phyloP scores from a whole-genome alignment of 2,113 vertebrate species.

The Aegypius monachus region DNA sequence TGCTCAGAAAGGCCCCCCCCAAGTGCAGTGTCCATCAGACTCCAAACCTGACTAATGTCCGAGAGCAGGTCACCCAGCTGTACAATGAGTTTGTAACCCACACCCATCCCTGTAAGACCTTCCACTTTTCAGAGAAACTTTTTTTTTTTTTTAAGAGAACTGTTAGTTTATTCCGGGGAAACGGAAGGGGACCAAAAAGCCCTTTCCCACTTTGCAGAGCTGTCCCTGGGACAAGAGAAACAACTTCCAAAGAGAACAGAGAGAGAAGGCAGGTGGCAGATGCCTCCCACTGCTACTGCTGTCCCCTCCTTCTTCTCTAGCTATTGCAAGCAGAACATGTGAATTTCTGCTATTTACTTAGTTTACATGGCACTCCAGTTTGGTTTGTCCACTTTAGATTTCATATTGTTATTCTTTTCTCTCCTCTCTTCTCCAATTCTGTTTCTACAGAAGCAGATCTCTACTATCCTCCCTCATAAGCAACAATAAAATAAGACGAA shows the following conservation, averaged over 20 bases:
- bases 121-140: neutral
- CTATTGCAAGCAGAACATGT: neutral
- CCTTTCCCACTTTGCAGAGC: neutral
- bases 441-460: neutral
- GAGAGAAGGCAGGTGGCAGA: neutral
- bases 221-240: neutral
- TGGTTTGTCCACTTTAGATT: neutral
- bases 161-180: neutral
- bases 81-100: neutral
- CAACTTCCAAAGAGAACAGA: neutral
- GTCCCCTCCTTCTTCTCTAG: neutral
- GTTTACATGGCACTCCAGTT: neutral
- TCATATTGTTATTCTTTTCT: neutral
- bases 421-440: neutral
- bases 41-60: neutral
- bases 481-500: neutral
- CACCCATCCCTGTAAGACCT: neutral
- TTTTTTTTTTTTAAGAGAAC: neutral
- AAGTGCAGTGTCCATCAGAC: neutral
- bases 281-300: neutral
- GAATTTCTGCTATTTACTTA: neutral
- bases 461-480: neutral
- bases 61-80: neutral
- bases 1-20: neutral
- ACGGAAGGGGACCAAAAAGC: neutral